These are phyloP conservation scores for Trichonephila clavipes DNA, from an alignment of 1,140 invertebrate species.

Conservation along the genomic window DNA sequence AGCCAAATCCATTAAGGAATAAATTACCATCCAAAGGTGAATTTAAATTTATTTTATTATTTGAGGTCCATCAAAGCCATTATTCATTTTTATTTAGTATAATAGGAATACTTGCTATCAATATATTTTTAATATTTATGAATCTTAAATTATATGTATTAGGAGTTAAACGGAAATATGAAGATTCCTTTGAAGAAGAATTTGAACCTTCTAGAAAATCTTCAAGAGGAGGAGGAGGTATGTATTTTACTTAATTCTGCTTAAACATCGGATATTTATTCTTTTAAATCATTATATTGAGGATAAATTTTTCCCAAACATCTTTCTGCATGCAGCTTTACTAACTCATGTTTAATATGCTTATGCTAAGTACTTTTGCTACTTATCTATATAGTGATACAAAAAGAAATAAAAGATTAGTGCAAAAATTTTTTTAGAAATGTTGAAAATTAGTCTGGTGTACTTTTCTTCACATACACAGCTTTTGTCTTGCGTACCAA, in stretches of 20 bases:
- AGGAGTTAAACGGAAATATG: slow-evolving; percentile 65
- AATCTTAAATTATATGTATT: background rate
- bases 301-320: too few species aligned
- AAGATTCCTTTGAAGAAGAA: slow-evolving; percentile 72
- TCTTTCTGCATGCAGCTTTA: background rate
- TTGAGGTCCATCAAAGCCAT: background rate
- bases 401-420: too few species aligned
- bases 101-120: background rate
- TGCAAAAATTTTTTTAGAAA: too few species aligned
- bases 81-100: background rate
- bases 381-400: too few species aligned
- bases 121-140: background rate
- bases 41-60: background rate
- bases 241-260: too few species aligned
- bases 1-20: slow-evolving; percentile 51
- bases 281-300: background rate
- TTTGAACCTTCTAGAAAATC: slow-evolving; percentile 60
- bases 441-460: too few species aligned
- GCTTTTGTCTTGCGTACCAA: too few species aligned
- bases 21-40: slow-evolving; percentile 55
- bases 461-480: too few species aligned
- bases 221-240: slow-evolving; percentile 41
- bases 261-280: background rate
- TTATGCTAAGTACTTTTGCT: too few species aligned
- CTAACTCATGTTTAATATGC: too few species aligned